phyloP scores from a whole-genome alignment of 2,797 vertebrate species.

The Mormyrops boulengeri region DNA sequence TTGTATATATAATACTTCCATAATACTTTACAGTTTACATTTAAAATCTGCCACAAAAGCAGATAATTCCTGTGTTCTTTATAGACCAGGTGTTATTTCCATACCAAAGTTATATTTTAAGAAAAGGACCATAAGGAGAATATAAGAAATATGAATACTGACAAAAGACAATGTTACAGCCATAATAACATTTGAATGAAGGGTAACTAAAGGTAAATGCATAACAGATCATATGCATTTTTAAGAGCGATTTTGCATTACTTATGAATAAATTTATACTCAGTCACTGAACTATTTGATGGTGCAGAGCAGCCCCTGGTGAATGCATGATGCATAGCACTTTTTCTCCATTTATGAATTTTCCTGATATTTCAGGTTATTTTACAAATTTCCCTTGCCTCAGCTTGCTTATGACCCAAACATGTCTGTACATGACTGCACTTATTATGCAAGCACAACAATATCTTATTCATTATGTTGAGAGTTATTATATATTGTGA shows the following conservation, averaged over 20 bases:
- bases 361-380: not conserved
- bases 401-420: not conserved
- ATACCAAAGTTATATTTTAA: not conserved
- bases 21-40: not conserved
- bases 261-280: not conserved
- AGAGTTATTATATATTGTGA: not conserved
- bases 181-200: not conserved
- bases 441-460: not conserved
- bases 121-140: not conserved
- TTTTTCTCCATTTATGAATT: not conserved
- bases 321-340: not conserved
- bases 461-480: not conserved
- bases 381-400: not conserved
- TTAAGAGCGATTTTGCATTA: not conserved
- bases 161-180: not conserved
- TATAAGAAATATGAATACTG: not conserved
- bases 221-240: not conserved
- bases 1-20: not conserved
- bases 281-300: not conserved
- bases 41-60: not conserved
- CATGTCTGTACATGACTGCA: not conserved
- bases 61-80: not conserved
- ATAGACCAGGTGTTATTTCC: not conserved
- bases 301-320: not conserved
- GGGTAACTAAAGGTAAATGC: not conserved